phyloP scores from a whole-genome alignment of 2,888 invertebrate species.

The Leptopilina syphax region DNA sequence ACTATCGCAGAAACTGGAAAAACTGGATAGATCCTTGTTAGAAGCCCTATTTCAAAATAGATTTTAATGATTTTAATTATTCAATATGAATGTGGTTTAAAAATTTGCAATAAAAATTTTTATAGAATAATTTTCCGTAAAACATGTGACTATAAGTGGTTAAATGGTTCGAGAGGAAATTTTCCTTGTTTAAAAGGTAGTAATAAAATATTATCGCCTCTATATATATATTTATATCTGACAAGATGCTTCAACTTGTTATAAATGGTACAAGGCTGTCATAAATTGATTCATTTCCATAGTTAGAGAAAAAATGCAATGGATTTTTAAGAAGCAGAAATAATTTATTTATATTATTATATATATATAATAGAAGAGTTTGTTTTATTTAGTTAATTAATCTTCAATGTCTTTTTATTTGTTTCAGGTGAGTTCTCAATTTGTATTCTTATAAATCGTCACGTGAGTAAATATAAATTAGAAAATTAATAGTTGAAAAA shows the following conservation, averaged over 20 bases:
- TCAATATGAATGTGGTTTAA: too few species aligned
- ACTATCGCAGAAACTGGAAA: background rate
- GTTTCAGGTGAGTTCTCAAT: constrained; percentile 8
- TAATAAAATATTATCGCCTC: constrained; percentile 23
- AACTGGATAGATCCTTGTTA: too few species aligned
- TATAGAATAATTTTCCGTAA: background rate
- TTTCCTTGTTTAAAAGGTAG: constrained; percentile 19
- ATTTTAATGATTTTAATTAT: background rate
- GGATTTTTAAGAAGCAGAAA: background rate
- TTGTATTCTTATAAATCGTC: background rate
- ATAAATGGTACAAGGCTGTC: constrained; percentile 38
- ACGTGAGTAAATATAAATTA: background rate
- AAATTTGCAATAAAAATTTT: too few species aligned
- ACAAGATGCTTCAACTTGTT: constrained; percentile 23
- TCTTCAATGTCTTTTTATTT: background rate
- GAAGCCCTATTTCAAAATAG: too few species aligned
- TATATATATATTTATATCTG: background rate
- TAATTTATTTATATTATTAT: background rate
- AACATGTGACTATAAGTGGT: background rate
- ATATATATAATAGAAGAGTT: too few species aligned
- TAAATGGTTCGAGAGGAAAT: background rate
- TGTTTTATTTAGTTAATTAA: background rate
- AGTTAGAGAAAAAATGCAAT: background rate
- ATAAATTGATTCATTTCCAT: constrained; percentile 40
- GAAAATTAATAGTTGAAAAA: too few species aligned